A percentile compares a stretch with the other conserved stretches of the same genome.
Evolutionary conservation across 2,797 vertebrate genomes (phyloP).

Genomic region (Gambelia wislizenii): DNA sequence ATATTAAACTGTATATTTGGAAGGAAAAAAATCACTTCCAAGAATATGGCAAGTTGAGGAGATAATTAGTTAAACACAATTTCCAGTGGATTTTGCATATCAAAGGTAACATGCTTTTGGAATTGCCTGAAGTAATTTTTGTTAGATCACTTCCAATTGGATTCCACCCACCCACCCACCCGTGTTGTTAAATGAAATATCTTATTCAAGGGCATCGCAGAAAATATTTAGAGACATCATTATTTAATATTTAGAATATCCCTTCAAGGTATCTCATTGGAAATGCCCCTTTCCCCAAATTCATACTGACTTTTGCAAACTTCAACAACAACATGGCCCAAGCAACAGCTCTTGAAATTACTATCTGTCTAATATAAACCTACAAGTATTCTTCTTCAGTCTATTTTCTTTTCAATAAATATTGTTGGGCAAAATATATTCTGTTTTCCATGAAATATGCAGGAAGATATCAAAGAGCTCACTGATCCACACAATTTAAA

Average conservation of each 20-base stretch:
- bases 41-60: conserved; percentile 50
- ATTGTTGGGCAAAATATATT: not conserved
- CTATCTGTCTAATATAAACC: conserved; percentile 10
- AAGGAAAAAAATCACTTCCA: conserved; percentile 43
- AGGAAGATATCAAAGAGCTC: conserved; percentile 46
- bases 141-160: conserved; percentile 50
- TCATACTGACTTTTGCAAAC: conserved; percentile 33
- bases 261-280: not conserved
- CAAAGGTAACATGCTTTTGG: conserved; percentile 44
- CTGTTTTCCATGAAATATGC: conserved; percentile 33
- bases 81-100: conserved; percentile 61
- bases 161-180: too few relatives aligned
- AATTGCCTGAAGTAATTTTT: conserved; percentile 53
- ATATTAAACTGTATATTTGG: conserved; percentile 48
- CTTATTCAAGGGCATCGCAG: not conserved
- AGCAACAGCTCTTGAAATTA: conserved; percentile 5
- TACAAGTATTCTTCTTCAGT: conserved; percentile 26
- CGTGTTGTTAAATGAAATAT: not conserved
- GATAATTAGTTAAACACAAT: conserved; percentile 60
- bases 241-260: conserved; percentile 43
- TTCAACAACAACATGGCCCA: conserved; percentile 11
- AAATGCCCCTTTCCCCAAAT: conserved; percentile 31
- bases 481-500: conserved; percentile 45
- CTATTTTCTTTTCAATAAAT: conserved; percentile 15
- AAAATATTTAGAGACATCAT: conserved; percentile 26